These are phyloP conservation scores for Aldrovandia affinis DNA, from an alignment of 2,797 vertebrate genomes.

Conservation along the genomic window DNA sequence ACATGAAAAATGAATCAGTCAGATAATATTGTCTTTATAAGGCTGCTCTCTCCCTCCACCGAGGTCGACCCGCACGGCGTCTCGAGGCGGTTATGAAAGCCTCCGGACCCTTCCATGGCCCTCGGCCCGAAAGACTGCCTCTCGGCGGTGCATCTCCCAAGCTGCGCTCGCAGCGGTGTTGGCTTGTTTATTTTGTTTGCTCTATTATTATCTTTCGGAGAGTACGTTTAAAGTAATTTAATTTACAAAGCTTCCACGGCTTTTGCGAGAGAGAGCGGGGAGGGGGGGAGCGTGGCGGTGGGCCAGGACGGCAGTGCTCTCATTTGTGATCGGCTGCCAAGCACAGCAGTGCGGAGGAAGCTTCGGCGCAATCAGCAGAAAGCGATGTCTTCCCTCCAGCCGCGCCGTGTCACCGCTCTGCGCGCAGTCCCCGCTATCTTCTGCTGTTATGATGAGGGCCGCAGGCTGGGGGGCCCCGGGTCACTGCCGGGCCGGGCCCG, in stretches of 20 bases:
- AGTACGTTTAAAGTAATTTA: slow-evolving; percentile 39
- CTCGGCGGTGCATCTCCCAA: slow-evolving; percentile 25
- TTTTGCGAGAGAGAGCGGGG: neutral
- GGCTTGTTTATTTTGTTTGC: slow-evolving; percentile 43
- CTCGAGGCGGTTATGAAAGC: slow-evolving; percentile 15
- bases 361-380: slow-evolving; percentile 71
- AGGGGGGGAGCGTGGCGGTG: slow-evolving; percentile 29
- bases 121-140: slow-evolving; percentile 13
- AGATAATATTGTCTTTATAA: slow-evolving; percentile 9
- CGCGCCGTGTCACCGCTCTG: slow-evolving; percentile 65
- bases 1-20: neutral
- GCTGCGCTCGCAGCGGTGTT: slow-evolving; percentile 21
- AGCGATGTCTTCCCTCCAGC: slow-evolving; percentile 67
- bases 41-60: too few species aligned
- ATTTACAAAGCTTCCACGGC: slow-evolving; percentile 32
- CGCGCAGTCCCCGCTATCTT: slow-evolving; percentile 38
- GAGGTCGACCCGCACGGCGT: neutral
- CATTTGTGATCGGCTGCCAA: slow-evolving; percentile 72
- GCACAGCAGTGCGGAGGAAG: slow-evolving; percentile 72
- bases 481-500: slow-evolving; percentile 60
- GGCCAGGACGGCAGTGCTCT: slow-evolving; percentile 63
- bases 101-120: slow-evolving; percentile 10
- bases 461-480: slow-evolving; percentile 67
- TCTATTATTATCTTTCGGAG: slow-evolving; percentile 42
- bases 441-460: slow-evolving; percentile 68